Evolutionary conservation across 2,113 vertebrate species (phyloP).

Genomic region (Cromileptes altivelis): DNA sequence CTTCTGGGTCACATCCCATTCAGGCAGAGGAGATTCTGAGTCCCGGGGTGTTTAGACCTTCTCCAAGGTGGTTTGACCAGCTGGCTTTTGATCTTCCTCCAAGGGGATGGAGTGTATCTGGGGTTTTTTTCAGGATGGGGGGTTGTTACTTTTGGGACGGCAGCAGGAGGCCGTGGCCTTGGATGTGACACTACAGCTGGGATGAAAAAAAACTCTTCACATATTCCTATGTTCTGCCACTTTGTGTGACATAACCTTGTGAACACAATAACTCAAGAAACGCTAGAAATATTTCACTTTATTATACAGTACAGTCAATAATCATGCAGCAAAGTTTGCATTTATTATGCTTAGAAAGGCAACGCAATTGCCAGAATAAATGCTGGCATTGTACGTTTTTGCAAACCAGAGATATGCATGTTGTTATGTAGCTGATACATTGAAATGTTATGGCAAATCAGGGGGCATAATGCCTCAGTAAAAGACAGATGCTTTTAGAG

Average conservation of each 20-base stretch:
- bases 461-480: no score
- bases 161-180: constrained; percentile 13
- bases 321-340: no score
- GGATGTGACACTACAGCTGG: not conserved
- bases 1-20: constrained; percentile 71
- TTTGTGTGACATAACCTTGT: not conserved
- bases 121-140: not conserved
- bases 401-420: no score
- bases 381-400: no score
- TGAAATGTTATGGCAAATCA: no score
- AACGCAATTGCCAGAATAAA: no score
- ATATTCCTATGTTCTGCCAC: not conserved
- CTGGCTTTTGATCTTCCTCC: constrained; percentile 48
- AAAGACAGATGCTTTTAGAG: no score
- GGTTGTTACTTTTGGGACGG: not conserved
- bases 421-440: no score
- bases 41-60: constrained; percentile 39
- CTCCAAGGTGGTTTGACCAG: constrained; percentile 60
- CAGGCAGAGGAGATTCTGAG: constrained; percentile 41
- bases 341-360: not conserved
- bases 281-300: not conserved
- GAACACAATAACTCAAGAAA: not conserved
- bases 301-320: not conserved
- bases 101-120: not conserved
- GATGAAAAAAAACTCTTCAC: not conserved